Evolutionary conservation across 2,797 vertebrate genomes (phyloP).

Genomic region (Sebastes cheni): DNA sequence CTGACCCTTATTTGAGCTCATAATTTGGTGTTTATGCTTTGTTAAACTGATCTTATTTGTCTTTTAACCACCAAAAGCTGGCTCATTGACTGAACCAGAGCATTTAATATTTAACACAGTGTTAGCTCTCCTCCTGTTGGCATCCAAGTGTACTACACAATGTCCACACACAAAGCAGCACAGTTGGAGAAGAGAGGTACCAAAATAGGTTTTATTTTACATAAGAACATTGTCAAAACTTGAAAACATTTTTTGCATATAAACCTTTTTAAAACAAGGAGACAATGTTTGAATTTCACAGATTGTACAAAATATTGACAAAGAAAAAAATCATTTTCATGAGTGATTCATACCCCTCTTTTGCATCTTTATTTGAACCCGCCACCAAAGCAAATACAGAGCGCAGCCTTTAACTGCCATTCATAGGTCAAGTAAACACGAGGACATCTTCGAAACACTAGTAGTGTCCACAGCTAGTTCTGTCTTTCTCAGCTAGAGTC

Average conservation of each 20-base stretch:
- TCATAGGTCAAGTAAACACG: slow-evolving; percentile 65
- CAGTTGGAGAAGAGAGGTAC: slow-evolving; percentile 70
- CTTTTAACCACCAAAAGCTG: not conserved
- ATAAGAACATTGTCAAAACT: slow-evolving; percentile 83
- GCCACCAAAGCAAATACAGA: slow-evolving; percentile 59
- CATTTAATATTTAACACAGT: not conserved
- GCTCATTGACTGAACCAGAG: not conserved
- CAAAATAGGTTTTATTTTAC: slow-evolving; percentile 88
- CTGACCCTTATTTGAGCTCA: not conserved
- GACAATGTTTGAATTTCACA: slow-evolving; percentile 78
- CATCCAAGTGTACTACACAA: slow-evolving; percentile 30
- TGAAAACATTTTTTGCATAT: slow-evolving; percentile 83
- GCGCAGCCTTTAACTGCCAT: slow-evolving; percentile 28
- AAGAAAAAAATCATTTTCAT: slow-evolving; percentile 50
- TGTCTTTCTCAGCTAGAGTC: slow-evolving; percentile 23
- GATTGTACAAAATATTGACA: slow-evolving; percentile 82
- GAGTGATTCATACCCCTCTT: slow-evolving; percentile 59
- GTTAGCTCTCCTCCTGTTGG: slow-evolving; percentile 59
- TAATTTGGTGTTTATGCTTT: not conserved
- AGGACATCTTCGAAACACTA: slow-evolving; percentile 38
- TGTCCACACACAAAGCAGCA: slow-evolving; percentile 6
- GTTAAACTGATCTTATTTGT: not conserved
- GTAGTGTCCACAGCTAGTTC: slow-evolving; percentile 40
- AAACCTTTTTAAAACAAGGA: slow-evolving; percentile 82
- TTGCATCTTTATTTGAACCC: slow-evolving; percentile 69